Conservation (phyloP, 1,140 invertebrate species). For the Drosophila arizonae region DNA sequence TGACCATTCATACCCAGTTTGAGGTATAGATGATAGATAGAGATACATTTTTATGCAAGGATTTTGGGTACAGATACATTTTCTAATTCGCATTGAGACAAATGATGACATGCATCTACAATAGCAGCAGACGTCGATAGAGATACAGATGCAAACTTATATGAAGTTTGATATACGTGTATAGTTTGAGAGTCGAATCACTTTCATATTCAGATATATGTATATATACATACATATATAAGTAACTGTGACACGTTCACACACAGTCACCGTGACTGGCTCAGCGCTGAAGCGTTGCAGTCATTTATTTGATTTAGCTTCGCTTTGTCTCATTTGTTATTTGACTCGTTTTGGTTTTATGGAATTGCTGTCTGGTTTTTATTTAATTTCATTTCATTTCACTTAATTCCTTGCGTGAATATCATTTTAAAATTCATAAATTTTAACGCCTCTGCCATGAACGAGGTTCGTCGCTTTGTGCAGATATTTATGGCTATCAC, state of each 20-base stretch:
- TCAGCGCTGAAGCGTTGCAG: background rate
- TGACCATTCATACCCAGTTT: too few relatives aligned
- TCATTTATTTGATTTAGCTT: slow-evolving; percentile 23
- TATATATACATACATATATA: too few relatives aligned
- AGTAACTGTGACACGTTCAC: background rate
- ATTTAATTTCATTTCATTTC: background rate
- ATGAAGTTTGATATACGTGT: too few relatives aligned
- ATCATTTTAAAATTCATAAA: slow-evolving; percentile 45
- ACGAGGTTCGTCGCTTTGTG: slow-evolving; percentile 20
- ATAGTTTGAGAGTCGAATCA: too few relatives aligned
- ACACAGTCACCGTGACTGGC: background rate
- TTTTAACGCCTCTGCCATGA: slow-evolving; percentile 53
- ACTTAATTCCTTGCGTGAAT: background rate
- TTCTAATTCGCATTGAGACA: too few relatives aligned
- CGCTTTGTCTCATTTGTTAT: slow-evolving; percentile 7
- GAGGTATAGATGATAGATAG: too few relatives aligned
- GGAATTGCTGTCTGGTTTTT: background rate
- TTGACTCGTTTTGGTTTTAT: background rate
- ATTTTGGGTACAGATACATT: too few relatives aligned
- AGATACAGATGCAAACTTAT: too few relatives aligned
- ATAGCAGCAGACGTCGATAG: too few relatives aligned
- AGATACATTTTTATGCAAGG: too few relatives aligned
- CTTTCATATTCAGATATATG: too few relatives aligned
- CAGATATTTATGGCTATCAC: slow-evolving; percentile 52
- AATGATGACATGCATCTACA: too few relatives aligned